A percentile compares a stretch with the other conserved stretches of the same genome.
Evolutionary conservation across 2,888 invertebrate genomes (phyloP).

Genomic region (Polydrusus cervinus): DNA sequence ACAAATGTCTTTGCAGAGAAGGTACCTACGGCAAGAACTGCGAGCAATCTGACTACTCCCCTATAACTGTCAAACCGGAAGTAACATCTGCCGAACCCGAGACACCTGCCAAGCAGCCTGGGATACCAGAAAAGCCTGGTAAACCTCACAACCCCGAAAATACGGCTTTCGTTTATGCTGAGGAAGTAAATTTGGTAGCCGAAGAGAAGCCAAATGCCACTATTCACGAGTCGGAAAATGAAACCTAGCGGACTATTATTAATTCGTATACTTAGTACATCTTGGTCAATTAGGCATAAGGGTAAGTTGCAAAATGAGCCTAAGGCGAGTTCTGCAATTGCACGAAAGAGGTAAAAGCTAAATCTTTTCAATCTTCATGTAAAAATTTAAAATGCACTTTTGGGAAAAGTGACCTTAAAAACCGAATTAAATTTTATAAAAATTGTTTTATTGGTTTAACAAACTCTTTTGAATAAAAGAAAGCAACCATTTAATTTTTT

Average conservation of each 20-base stretch:
- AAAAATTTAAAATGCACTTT: too few species aligned
- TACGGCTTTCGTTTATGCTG: conserved; percentile 32
- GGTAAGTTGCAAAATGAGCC: too few species aligned
- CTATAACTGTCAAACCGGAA: conserved; percentile 10
- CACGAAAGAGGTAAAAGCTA: too few species aligned
- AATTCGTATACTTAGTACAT: too few species aligned
- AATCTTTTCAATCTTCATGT: too few species aligned
- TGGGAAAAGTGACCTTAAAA: too few species aligned
- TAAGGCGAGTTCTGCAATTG: too few species aligned
- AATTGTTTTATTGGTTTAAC: too few species aligned
- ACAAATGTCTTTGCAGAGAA: conserved; percentile 83
- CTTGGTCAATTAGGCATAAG: too few species aligned
- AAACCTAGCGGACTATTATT: neutral
- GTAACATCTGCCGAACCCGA: neutral
- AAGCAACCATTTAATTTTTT: too few species aligned
- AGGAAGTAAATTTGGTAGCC: neutral
- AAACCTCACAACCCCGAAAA: conserved; percentile 38
- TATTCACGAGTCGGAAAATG: neutral
- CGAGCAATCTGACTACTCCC: conserved; percentile 39
- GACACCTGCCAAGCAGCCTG: conserved; percentile 12
- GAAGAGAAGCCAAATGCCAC: neutral
- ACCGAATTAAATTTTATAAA: too few species aligned
- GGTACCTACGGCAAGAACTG: conserved; percentile 80
- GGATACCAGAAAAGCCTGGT: neutral
- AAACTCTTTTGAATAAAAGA: too few species aligned